Percentiles rank a stretch among this genome's conserved stretches.
Evolutionary conservation across 2,797 vertebrate species (phyloP).

Genomic region (Perodicticus potto): DNA sequence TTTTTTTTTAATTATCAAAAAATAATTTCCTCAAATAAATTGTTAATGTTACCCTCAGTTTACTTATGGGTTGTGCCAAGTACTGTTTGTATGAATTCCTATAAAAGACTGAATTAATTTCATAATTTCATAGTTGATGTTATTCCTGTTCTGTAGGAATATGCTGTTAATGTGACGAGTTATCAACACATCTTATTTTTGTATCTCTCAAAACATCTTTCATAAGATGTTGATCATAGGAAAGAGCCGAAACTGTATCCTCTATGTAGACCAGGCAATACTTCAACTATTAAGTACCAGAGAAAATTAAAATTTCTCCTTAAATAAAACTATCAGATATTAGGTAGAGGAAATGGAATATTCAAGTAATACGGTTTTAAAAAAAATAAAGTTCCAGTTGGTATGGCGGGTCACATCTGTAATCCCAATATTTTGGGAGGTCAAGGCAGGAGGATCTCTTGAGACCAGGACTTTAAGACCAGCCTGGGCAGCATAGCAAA

Average conservation of each 20-base stretch:
- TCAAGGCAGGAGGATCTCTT: background rate
- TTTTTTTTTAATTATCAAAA: conserved; percentile 75
- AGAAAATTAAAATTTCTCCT: conserved; percentile 34
- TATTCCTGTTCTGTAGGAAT: conserved; percentile 49
- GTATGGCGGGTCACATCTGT: background rate
- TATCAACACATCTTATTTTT: conserved; percentile 53
- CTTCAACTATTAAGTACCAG: background rate
- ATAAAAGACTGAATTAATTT: conserved; percentile 66
- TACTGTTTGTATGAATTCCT: conserved; percentile 62
- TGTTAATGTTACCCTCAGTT: conserved; percentile 19
- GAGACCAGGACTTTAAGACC: background rate
- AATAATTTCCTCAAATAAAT: conserved; percentile 70
- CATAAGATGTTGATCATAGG: background rate
- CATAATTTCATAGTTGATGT: conserved; percentile 44
- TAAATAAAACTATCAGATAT: background rate
- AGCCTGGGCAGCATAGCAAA: background rate
- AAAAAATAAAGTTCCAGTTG: conserved; percentile 8
- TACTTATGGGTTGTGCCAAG: conserved; percentile 65
- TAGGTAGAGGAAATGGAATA: conserved; percentile 57
- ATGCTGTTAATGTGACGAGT: conserved; percentile 18
- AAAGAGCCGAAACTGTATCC: background rate
- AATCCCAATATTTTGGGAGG: background rate
- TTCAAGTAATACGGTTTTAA: background rate
- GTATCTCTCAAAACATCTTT: conserved; percentile 14
- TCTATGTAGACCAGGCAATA: background rate